A percentile compares a stretch with the other conserved stretches of the same genome.
These are phyloP conservation scores for Colinus virginianus DNA, from an alignment of 2,113 vertebrate species.

Conservation along the genomic window DNA sequence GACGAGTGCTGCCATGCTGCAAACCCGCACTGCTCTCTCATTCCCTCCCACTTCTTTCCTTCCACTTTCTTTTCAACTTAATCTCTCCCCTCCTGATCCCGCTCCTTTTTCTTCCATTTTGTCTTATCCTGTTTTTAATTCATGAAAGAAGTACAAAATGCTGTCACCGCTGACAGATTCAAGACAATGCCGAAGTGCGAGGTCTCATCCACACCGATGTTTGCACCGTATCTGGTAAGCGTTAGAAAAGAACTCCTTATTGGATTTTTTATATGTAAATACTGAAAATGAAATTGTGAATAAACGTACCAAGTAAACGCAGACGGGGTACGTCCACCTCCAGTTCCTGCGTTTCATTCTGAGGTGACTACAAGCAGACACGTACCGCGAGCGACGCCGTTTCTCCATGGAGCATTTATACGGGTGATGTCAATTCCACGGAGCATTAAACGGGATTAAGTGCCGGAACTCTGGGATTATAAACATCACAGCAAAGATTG, in stretches of 20 bases:
- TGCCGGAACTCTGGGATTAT: not conserved
- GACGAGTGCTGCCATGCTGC: not conserved
- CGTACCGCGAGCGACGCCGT: not conserved
- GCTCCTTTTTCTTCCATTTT: not conserved
- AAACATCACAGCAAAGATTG: not conserved
- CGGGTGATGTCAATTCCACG: not conserved
- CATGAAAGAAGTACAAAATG: not conserved
- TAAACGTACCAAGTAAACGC: not conserved
- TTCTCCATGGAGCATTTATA: not conserved
- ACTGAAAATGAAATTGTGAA: not conserved
- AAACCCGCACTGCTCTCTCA: not conserved
- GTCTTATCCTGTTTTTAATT: not conserved
- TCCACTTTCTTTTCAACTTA: not conserved
- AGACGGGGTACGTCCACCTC: not conserved
- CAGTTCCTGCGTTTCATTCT: not conserved
- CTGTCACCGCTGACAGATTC: not conserved
- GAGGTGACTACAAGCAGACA: not conserved
- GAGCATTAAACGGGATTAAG: not conserved
- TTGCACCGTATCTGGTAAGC: not conserved
- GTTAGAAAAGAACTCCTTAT: not conserved
- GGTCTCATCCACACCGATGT: not conserved
- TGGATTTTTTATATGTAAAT: not conserved
- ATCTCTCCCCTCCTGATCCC: not conserved
- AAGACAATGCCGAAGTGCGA: not conserved
- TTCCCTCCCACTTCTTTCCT: not conserved